phyloP scores from a whole-genome alignment of 2,888 invertebrate species.

The Diarsia dahlii region DNA sequence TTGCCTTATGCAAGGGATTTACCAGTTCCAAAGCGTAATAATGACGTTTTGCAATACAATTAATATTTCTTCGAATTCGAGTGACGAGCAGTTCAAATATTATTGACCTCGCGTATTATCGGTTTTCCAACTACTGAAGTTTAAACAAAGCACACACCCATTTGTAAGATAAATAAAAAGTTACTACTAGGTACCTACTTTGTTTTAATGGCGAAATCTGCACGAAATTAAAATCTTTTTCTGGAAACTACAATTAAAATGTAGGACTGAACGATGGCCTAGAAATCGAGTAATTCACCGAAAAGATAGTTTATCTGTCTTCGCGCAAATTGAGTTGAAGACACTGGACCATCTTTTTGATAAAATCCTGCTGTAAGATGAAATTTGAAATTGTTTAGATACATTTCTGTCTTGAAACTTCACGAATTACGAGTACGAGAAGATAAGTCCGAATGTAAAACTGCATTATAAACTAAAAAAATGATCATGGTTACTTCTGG shows the following conservation, averaged over 20 bases:
- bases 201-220: not conserved
- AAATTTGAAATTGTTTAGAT: too few relatives aligned
- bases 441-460: too few relatives aligned
- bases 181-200: not conserved
- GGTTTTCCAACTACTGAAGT: conserved; percentile 3
- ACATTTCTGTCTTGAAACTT: too few relatives aligned
- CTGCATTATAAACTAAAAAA: too few relatives aligned
- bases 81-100: conserved; percentile 27
- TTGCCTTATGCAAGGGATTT: conserved; percentile 42
- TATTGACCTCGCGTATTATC: conserved; percentile 36
- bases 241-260: conserved; percentile 13
- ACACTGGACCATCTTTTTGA: not conserved
- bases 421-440: too few relatives aligned
- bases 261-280: conserved; percentile 17
- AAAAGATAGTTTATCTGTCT: conserved; percentile 42
- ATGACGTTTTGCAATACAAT: conserved; percentile 7
- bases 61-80: conserved; percentile 20
- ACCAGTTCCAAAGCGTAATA: conserved; percentile 36
- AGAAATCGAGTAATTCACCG: conserved; percentile 28
- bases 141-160: conserved; percentile 36
- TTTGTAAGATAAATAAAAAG: conserved; percentile 34
- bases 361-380: not conserved
- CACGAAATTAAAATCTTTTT: conserved; percentile 16
- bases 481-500: too few relatives aligned
- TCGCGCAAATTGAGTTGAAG: conserved; percentile 13